phyloP scores from a whole-genome alignment of 1,140 invertebrate genomes.

The Epicauta chinensis region DNA sequence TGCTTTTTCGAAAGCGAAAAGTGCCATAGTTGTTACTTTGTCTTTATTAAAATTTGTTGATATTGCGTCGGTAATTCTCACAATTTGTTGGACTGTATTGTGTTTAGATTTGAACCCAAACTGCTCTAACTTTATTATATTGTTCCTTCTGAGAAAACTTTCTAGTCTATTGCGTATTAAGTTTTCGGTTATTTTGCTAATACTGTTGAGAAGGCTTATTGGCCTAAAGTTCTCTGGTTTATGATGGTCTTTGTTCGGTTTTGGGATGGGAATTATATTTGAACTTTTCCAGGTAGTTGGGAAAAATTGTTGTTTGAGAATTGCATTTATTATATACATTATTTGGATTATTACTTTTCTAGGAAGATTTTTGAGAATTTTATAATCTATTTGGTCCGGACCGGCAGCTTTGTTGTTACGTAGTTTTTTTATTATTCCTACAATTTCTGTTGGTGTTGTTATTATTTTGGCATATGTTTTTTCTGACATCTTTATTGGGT shows the following conservation, averaged over 20 bases:
- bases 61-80: conserved; percentile 36
- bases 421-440: conserved; percentile 5
- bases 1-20: conserved; percentile 36
- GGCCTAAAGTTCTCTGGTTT: conserved; percentile 29
- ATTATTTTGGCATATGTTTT: too few species aligned
- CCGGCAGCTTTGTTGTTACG: conserved; percentile 3
- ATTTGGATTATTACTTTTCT: conserved; percentile 5
- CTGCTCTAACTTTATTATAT: conserved; percentile 5
- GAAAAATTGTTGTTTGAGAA: conserved; percentile 33
- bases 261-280: conserved; percentile 36
- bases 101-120: conserved; percentile 19
- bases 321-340: conserved; percentile 26
- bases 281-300: conserved; percentile 37
- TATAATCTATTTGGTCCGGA: not conserved
- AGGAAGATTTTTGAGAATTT: conserved; percentile 6
- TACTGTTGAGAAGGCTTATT: conserved; percentile 34
- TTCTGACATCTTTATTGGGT: too few species aligned
- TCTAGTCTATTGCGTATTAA: conserved; percentile 6
- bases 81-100: conserved; percentile 37
- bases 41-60: conserved; percentile 29
- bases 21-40: conserved; percentile 19
- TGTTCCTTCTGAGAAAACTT: not conserved
- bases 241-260: conserved; percentile 37
- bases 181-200: conserved; percentile 35
- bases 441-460: conserved; percentile 1